phyloP scores from a whole-genome alignment of 1,140 invertebrate species.

The Panulirus ornatus region DNA sequence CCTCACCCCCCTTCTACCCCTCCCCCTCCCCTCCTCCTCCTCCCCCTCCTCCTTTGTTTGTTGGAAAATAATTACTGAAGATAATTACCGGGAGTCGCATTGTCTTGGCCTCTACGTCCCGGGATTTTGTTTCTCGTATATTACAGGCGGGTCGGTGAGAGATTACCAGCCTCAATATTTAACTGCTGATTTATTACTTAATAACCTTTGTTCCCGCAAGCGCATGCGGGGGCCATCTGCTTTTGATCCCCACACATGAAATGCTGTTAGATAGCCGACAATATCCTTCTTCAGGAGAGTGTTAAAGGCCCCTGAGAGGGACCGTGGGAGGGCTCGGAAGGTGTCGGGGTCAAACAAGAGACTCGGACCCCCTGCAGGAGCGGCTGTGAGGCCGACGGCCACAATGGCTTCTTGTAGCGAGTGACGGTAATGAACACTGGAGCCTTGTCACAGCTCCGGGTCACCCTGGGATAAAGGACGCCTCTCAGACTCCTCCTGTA shows the following conservation, averaged over 20 bases:
- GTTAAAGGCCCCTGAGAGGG: background rate
- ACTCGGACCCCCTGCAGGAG: background rate
- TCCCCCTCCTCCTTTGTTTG: background rate
- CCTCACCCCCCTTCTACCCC: background rate
- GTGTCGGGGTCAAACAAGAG: too few relatives aligned
- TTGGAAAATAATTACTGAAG: slow-evolving; percentile 35
- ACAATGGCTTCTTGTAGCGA: background rate
- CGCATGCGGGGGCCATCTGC: background rate
- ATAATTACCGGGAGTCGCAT: slow-evolving; percentile 16
- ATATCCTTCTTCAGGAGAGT: background rate
- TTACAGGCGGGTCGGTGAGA: background rate
- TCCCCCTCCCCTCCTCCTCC: background rate
- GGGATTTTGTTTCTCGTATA: slow-evolving; percentile 9
- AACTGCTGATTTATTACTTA: slow-evolving; percentile 6
- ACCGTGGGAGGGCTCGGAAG: too few relatives aligned
- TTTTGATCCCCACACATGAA: slow-evolving; percentile 4
- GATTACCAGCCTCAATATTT: slow-evolving; percentile 20
- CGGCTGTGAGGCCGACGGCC: background rate
- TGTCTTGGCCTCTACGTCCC: background rate
- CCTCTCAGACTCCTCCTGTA: background rate
- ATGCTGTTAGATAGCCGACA: slow-evolving; percentile 10
- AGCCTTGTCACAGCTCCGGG: background rate
- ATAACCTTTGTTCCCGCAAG: slow-evolving; percentile 12
- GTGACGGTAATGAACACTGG: background rate
- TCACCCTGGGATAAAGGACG: background rate